Evolutionary conservation across 2,113 vertebrate species (phyloP), one percentile per base, ranked within the genome.

Genomic region (Apaloderma vittatum): DNA sequence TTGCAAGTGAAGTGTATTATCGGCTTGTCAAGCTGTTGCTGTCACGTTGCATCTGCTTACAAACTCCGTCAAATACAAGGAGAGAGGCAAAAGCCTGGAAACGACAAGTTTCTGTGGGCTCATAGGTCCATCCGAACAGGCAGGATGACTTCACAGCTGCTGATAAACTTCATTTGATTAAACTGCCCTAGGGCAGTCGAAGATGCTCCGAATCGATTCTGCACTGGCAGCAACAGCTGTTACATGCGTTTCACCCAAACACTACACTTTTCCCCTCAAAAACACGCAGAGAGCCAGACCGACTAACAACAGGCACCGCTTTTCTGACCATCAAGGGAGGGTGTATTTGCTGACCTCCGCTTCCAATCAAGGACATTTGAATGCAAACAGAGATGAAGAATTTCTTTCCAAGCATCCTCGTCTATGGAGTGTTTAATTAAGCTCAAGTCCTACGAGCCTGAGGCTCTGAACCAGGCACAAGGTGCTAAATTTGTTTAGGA

Each of bases 11-110:
- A 93, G 75, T 84, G 71, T 95, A 91, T 96, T 80, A 95, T 90
- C 90, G 94, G 43, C 68, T 85, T 90, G 86, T 96, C 88, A 92
- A 79, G 93, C 75, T 95, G 75, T 34, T 95, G 76, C 85, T 94
- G 97, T 94, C 93, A 85, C 43, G 78, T 94, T 96, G 83, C 92
- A 95, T 96, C 75, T 88, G 78, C 92, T 94, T 82, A 72, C 86
- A 96, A 93, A 86, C 67, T 32, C 70, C 1, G 0, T 90, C 82
- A 79, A 79, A 96, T 32, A 57, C 36, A 93, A 74, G 8, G n/a
- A 48, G 75, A 94, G 73, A 85, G 76, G 68, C 29, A 94, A 94
- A 96, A 95, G 68, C 75, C 71, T 84, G 48, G 55, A 86, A 90
- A 96, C 0, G 1, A 81, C 36, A 90, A 52, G 49, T 79, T 82